Conservation (phyloP, 2,113 vertebrate genomes). For the Mixornis gularis region DNA sequence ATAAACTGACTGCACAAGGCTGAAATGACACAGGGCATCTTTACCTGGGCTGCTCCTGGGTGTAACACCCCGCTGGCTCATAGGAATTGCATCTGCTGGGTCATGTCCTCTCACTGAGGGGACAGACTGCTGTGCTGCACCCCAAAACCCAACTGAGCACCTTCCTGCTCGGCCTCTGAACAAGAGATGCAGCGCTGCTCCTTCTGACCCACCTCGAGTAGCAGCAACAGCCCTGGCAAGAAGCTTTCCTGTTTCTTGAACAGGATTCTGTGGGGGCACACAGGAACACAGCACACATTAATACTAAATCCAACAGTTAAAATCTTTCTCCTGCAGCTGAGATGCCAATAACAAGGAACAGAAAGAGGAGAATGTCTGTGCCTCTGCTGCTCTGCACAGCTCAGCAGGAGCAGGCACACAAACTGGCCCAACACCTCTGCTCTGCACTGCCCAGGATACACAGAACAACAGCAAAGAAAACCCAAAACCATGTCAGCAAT, state of each 20-base stretch:
- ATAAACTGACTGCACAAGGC: not conserved
- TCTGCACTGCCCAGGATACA: not conserved
- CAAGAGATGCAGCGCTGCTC: not conserved
- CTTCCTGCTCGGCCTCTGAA: fast-evolving
- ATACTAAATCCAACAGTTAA: not conserved
- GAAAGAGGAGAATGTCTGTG: not conserved
- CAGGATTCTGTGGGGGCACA: not conserved
- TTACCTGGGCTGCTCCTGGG: not conserved
- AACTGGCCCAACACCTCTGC: not conserved
- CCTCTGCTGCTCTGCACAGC: not conserved
- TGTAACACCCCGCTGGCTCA: not conserved
- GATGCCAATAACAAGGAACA: not conserved
- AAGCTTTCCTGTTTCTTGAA: not conserved
- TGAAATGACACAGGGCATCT: not conserved
- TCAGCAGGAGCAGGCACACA: not conserved
- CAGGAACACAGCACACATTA: not conserved
- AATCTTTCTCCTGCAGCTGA: not conserved
- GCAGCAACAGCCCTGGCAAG: not conserved
- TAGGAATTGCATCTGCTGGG: not conserved
- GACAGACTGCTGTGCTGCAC: not conserved
- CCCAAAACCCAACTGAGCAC: not conserved
- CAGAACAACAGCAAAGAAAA: not conserved
- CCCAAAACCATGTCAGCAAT: not conserved
- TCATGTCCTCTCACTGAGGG: not conserved
- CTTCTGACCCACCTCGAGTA: not conserved